Base-by-base conservation (phyloP, 1,140 invertebrate species). In the Nilaparvata lugens region DNA sequence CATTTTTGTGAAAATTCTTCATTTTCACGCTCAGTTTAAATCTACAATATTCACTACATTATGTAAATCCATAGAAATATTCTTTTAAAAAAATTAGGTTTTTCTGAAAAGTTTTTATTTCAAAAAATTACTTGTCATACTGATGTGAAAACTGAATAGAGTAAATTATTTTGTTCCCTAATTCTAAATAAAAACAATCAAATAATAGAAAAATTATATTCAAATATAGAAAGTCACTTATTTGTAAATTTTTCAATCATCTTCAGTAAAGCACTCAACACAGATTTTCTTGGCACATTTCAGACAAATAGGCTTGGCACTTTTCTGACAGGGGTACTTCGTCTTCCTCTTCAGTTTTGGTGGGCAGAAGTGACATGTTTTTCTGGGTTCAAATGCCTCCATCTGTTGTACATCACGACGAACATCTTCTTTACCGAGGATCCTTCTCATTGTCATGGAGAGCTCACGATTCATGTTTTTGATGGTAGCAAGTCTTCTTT, bases 201-300 rank as follows among this genome's bases (percentile, higher is more conserved):
- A 40, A 40, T 9, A 40, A n/a, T 40, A 9, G 9, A 40, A 40
- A 40, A 40, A 40, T n/a, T 40, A 40, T n/a, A 40, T 9, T 9
- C n/a, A 9, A 9, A n/a, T 40, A 40, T 9, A n/a, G n/a, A 9
- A 40, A 9, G n/a, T 9, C 9, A 9, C 38, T 40, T 40, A 9
- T 40, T n/a, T 9, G n/a, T 9, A n/a, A 9, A 9, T 9, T n/a
- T 9, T 40, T 40, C n/a, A 9, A 42, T 40, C 66, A 55, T n/a
- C 48, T 56, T 35, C 60, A 63, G 9, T 40, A n/a, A 40, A 40
- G n/a, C 38, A 40, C 9, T 40, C n/a, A 1, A 53, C n/a, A n/a
- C 38, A 40, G 38, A 40, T 40, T n/a, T 40, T 40, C 38, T 11
- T 40, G 9, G 38, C 9, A n/a, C 38, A 40, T 40, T n/a, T n/a